phyloP scores from a whole-genome alignment of 1,140 invertebrate genomes.

The Drosophila parvula region DNA sequence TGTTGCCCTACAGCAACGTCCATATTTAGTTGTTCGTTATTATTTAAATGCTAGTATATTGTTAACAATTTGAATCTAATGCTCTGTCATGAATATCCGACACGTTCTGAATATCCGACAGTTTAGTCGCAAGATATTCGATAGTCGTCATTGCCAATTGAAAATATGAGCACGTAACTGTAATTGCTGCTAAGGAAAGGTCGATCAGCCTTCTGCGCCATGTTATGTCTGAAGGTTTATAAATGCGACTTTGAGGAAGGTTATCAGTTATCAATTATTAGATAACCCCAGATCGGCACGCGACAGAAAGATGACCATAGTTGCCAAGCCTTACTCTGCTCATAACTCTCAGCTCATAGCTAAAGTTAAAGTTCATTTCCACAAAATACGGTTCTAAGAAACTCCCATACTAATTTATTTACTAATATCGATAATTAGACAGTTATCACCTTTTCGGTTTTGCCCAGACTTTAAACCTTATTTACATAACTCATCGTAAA shows the following conservation, averaged over 20 bases:
- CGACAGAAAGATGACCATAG: slow-evolving; percentile 50
- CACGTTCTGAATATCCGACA: neutral
- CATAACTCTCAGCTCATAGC: neutral
- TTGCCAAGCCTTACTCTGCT: slow-evolving; percentile 4
- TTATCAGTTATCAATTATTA: slow-evolving; percentile 60
- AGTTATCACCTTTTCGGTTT: neutral
- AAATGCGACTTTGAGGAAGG: slow-evolving; percentile 51
- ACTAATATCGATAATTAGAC: neutral
- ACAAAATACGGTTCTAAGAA: neutral
- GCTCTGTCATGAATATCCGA: neutral
- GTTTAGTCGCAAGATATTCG: neutral
- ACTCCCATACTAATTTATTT: neutral
- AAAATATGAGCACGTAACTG: slow-evolving; percentile 17
- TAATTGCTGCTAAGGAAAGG: slow-evolving; percentile 1
- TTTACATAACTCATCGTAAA: neutral
- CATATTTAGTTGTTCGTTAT: no score
- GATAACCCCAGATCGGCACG: slow-evolving; percentile 66
- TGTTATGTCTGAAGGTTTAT: slow-evolving; percentile 26
- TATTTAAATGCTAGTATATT: neutral
- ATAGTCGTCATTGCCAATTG: neutral
- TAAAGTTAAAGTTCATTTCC: neutral
- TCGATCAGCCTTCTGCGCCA: slow-evolving; percentile 34
- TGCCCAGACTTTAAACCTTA: neutral
- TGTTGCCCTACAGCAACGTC: neutral
- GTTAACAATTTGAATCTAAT: neutral